A percentile compares a stretch with the other conserved stretches of the same genome.
phyloP scores from a whole-genome alignment of 1,140 invertebrate genomes.

The Megalonaias nervosa region DNA sequence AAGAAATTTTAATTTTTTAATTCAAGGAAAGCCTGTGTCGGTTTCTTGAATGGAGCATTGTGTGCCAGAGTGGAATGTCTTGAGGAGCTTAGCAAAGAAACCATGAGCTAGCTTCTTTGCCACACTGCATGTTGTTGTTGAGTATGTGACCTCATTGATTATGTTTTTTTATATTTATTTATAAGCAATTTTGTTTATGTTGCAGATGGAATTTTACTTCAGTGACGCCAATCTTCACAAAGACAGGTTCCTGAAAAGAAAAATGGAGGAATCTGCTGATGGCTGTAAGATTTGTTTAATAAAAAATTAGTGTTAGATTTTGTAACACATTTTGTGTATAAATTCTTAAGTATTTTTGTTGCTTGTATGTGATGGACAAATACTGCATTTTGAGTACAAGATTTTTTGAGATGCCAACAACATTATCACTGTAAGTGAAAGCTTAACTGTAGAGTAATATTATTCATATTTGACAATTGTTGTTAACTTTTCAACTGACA shows the following conservation, averaged over 20 bases:
- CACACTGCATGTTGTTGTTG: background rate
- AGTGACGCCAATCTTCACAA: constrained; percentile 90
- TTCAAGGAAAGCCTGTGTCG: too few relatives aligned
- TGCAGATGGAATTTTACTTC: constrained; percentile 95
- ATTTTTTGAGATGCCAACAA: too few relatives aligned
- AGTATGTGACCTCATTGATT: background rate
- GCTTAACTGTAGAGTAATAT: too few relatives aligned
- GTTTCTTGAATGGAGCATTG: too few relatives aligned
- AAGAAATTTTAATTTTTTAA: too few relatives aligned
- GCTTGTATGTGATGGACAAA: background rate
- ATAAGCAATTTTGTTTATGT: constrained; percentile 24
- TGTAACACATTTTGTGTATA: background rate
- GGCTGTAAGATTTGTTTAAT: constrained; percentile 77
- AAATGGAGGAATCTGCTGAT: constrained; percentile 77
- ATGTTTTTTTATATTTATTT: background rate
- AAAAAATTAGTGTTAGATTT: background rate
- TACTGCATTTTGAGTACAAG: too few relatives aligned
- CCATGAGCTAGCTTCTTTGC: too few relatives aligned
- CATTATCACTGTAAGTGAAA: too few relatives aligned
- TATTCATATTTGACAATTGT: too few relatives aligned
- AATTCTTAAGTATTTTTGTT: background rate
- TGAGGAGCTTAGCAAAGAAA: too few relatives aligned
- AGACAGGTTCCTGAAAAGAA: constrained; percentile 83
- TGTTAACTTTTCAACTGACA: too few relatives aligned
- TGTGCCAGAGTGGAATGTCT: too few relatives aligned